Evolutionary conservation across 2,113 vertebrate species (phyloP), one percentile per base, ranked within the genome.

Genomic region (Lonchura striata): DNA sequence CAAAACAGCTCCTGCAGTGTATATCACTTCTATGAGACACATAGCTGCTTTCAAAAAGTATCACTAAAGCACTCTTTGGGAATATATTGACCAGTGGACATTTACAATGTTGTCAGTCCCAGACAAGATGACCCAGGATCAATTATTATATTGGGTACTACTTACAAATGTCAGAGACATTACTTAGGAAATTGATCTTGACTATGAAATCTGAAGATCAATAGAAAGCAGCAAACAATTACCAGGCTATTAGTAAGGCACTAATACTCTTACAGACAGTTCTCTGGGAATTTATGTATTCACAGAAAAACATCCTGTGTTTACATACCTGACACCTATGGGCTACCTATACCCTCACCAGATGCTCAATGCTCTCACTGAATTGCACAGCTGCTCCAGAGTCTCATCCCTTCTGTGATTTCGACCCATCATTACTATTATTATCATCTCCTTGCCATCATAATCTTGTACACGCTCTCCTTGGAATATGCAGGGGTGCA

Each of bases 201-300:
- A 91, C 81, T 42, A 92, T 83, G 83, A 91, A 92, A 88, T 88
- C 74, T 94, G 75, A 96, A 95, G 83, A 94, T 96, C 80, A 93
- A 94, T 82, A 96, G 83, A 78, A 90, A 74, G 65, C 82, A 94
- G 46, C 42, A 74, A 76, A 82, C 91, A 95, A 94, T 94, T 93
- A 97, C 42, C 54, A 81, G 64, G 57, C 63, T 90, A 72, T 96
- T 94, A 95, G 68, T 79, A 86, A 88, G 79, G 41, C 85, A 68
- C 22, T 47, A 80, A 93, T 42, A 74, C 54, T 52, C 50, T 50
- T 74, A 83, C 1, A 56, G 76, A 46, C 42, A 87, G 53, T 72
- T 80, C 50, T 79, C 37, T 88, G 85, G 70, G 54, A 82, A 81
- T 76, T 95, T 69, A 79, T 75, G 70, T 31, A 69, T 78, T 92